A percentile compares a stretch with the other conserved stretches of the same genome.
Conservation (phyloP, 2,888 invertebrate species). For the Acronicta psi region DNA sequence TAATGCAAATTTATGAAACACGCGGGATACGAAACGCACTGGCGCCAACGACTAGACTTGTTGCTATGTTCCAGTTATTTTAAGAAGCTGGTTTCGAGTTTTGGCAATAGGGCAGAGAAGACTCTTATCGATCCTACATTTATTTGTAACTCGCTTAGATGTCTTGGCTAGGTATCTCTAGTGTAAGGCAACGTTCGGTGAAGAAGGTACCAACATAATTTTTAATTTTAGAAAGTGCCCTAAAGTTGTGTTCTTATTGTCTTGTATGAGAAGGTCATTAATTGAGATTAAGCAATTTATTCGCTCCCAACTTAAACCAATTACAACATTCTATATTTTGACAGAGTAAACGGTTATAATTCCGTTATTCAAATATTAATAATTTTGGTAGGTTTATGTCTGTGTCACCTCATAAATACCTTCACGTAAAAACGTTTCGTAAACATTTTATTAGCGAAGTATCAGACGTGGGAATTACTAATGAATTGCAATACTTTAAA, state of each 20-base stretch:
- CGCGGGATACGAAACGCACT: conserved; percentile 60
- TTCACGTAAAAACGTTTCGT: conserved; percentile 45
- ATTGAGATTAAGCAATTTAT: no score
- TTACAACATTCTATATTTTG: no score
- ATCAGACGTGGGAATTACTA: conserved; percentile 67
- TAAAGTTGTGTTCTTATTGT: no score
- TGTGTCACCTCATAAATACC: conserved; percentile 12
- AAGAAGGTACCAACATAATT: no score
- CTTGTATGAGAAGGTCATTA: no score
- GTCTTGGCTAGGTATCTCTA: background rate
- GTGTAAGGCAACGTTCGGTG: background rate
- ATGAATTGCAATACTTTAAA: conserved; percentile 54
- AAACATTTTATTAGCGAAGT: conserved; percentile 43
- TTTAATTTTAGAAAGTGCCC: no score
- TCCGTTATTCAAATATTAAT: background rate
- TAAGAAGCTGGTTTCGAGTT: conserved; percentile 36
- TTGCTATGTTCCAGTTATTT: conserved; percentile 58
- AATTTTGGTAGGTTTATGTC: conserved; percentile 4
- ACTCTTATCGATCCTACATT: conserved; percentile 31
- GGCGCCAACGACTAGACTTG: conserved; percentile 53
- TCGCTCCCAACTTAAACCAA: no score
- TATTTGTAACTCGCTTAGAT: conserved; percentile 7
- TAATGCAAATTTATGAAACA: conserved; percentile 76
- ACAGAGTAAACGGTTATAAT: background rate
- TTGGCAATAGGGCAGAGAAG: conserved; percentile 25